Percentiles rank a stretch among this genome's conserved stretches.
These are phyloP conservation scores for Saiga tatarica DNA, from an alignment of 2,113 vertebrate species.

Conservation along the genomic window DNA sequence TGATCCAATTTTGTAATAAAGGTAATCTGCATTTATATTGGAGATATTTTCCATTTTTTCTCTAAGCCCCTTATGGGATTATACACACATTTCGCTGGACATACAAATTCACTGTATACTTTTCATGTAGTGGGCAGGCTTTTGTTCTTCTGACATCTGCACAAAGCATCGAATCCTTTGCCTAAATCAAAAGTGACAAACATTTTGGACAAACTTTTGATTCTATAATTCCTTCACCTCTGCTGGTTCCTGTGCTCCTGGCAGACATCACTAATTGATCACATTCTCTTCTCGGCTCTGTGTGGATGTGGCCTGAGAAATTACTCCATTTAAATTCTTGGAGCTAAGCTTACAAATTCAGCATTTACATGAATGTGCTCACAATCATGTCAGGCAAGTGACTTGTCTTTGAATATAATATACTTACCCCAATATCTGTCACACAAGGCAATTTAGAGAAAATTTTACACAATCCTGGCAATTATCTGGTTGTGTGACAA, in stretches of 20 bases:
- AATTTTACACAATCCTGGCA: not conserved
- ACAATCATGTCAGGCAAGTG: not conserved
- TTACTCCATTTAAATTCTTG: not conserved
- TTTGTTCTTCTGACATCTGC: slow-evolving; percentile 52
- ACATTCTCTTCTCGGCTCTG: not conserved
- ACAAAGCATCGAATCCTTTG: not conserved
- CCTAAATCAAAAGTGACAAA: not conserved
- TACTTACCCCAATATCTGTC: not conserved
- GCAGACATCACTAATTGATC: not conserved
- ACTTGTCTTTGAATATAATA: not conserved
- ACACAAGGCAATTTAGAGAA: not conserved
- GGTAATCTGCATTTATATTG: slow-evolving; percentile 64
- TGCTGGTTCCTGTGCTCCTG: not conserved
- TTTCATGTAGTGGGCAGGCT: slow-evolving; percentile 28
- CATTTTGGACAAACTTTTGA: not conserved
- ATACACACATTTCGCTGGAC: slow-evolving; percentile 48
- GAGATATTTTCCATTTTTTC: slow-evolving; percentile 53
- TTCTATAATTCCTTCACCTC: not conserved
- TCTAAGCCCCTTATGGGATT: slow-evolving; percentile 51
- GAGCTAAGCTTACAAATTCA: slow-evolving; percentile 42
- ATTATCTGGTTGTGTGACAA: not conserved
- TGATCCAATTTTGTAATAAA: slow-evolving; percentile 52
- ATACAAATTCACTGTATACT: slow-evolving; percentile 49
- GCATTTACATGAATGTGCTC: not conserved
- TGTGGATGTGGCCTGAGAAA: not conserved